Evolutionary conservation across 1,140 invertebrate species (phyloP).

Genomic region (Reticulitermes speratus): DNA sequence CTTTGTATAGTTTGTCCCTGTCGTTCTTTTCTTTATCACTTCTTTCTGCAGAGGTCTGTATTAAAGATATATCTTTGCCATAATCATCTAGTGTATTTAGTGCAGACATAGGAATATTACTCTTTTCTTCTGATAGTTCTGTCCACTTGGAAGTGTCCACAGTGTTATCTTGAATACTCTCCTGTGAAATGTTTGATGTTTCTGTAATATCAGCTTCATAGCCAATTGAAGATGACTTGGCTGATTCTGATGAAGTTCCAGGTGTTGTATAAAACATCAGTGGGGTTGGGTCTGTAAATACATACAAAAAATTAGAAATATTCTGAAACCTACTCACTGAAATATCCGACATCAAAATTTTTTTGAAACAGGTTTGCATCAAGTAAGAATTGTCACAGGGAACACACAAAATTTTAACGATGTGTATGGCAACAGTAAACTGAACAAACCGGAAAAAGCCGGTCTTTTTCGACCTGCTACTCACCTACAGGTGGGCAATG

Average conservation of each 20-base stretch:
- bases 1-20: not conserved
- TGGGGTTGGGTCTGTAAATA: not conserved
- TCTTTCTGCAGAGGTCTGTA: not conserved
- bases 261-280: not conserved
- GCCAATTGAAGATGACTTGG: not conserved
- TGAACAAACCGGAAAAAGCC: too few relatives aligned
- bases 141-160: not conserved
- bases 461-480: not conserved
- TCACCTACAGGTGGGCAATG: constrained; percentile 68
- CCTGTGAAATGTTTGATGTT: not conserved
- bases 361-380: too few relatives aligned
- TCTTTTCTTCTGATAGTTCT: not conserved
- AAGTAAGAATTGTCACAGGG: too few relatives aligned
- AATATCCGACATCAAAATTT: too few relatives aligned
- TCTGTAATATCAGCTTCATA: not conserved
- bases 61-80: not conserved
- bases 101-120: not conserved
- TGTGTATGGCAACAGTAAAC: too few relatives aligned
- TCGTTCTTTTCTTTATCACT: not conserved
- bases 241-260: not conserved
- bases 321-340: too few relatives aligned
- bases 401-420: too few relatives aligned
- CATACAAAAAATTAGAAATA: too few relatives aligned
- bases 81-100: not conserved
- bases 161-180: not conserved